These are phyloP conservation scores for Dicyrtoma fusca DNA, from an alignment of 2,888 invertebrate species.

Conservation along the genomic window DNA sequence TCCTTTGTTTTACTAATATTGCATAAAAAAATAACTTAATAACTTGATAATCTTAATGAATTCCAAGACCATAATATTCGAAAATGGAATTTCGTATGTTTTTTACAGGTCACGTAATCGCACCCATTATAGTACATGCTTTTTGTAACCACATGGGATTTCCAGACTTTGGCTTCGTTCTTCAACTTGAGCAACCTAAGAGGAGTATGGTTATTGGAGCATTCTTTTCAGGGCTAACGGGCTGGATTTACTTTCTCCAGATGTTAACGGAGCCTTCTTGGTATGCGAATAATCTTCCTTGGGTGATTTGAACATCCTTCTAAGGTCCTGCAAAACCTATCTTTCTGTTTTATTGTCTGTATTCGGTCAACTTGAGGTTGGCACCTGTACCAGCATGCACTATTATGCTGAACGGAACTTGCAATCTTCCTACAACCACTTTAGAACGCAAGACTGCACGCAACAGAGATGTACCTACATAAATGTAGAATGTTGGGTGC, in stretches of 20 bases:
- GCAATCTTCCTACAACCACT: too few relatives aligned
- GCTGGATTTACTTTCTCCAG: slow-evolving; percentile 76
- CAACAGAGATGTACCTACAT: too few relatives aligned
- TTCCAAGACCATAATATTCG: not conserved
- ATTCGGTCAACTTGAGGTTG: too few relatives aligned
- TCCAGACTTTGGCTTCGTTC: slow-evolving; percentile 78
- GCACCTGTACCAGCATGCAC: too few relatives aligned
- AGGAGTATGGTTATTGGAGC: slow-evolving; percentile 68
- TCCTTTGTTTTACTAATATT: not conserved
- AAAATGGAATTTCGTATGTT: slow-evolving; percentile 29
- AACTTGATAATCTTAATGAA: not conserved
- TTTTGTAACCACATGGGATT: slow-evolving; percentile 98
- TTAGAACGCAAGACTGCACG: too few relatives aligned
- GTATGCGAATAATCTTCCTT: slow-evolving; percentile 62
- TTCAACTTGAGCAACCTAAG: slow-evolving; percentile 66
- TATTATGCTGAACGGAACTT: too few relatives aligned
- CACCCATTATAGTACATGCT: slow-evolving; percentile 85
- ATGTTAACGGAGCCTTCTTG: slow-evolving; percentile 74
- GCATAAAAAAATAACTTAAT: not conserved
- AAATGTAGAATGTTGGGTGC: too few relatives aligned
- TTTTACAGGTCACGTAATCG: slow-evolving; percentile 76
- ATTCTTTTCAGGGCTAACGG: slow-evolving; percentile 74
- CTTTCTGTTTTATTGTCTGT: too few relatives aligned
- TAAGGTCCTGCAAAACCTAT: too few relatives aligned
- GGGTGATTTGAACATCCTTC: slow-evolving; percentile 38